Evolutionary conservation across 2,888 invertebrate species (phyloP).

Genomic region (Cryptocephalus moraei): DNA sequence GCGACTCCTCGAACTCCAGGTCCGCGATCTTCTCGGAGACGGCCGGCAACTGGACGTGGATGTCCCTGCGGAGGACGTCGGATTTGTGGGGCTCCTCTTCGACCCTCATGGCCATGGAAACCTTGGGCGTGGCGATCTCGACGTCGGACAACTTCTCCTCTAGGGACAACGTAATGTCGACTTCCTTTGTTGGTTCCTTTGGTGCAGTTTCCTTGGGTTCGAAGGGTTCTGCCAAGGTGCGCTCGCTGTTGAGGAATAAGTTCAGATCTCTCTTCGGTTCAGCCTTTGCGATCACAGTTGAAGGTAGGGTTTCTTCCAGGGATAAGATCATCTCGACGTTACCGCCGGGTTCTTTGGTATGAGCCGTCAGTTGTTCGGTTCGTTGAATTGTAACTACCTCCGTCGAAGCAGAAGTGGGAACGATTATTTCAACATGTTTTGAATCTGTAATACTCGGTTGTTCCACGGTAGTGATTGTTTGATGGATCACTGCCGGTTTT

Average conservation of each 20-base stretch:
- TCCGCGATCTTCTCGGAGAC: constrained; percentile 19
- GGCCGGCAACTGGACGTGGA: constrained; percentile 28
- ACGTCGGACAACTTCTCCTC: constrained; percentile 37
- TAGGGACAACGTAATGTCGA: constrained; percentile 31
- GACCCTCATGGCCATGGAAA: constrained; percentile 26
- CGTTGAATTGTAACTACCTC: constrained; percentile 3
- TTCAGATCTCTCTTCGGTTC: constrained; percentile 3
- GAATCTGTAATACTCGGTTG: background rate
- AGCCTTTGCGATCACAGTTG: constrained; percentile 3
- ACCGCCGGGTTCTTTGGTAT: constrained; percentile 26
- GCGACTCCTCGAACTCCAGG: constrained; percentile 28
- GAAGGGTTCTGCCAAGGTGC: constrained; percentile 3
- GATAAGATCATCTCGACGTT: constrained; percentile 30
- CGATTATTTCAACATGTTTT: background rate
- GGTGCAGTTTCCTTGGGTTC: background rate
- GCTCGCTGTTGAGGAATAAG: constrained; percentile 16
- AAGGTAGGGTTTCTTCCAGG: constrained; percentile 11
- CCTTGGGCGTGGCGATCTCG: constrained; percentile 32
- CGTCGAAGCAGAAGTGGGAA: background rate
- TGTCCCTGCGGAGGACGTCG: constrained; percentile 29
- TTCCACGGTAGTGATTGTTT: constrained; percentile 1
- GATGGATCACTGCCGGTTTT: background rate
- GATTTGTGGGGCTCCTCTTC: constrained; percentile 24
- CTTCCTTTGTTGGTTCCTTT: constrained; percentile 29
- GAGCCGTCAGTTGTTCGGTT: constrained; percentile 11